These are phyloP conservation scores for Actinia equina DNA, from an alignment of 64 coral and sea anemone genomes.

Conservation along the genomic window DNA sequence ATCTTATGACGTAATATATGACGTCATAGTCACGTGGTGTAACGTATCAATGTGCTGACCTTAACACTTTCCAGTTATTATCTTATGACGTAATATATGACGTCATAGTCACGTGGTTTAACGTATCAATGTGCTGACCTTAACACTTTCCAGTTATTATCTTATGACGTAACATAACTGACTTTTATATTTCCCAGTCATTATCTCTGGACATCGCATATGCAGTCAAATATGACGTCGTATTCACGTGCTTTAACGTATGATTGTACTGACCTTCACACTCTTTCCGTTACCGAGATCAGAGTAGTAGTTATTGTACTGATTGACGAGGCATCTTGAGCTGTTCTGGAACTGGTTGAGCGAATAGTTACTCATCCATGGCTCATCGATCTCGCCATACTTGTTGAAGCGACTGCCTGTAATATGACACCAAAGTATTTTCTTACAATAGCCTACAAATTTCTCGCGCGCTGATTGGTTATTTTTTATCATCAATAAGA, in stretches of 20 bases:
- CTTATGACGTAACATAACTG: not conserved
- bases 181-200: too few species aligned
- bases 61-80: too few species aligned
- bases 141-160: too few species aligned
- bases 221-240: not conserved
- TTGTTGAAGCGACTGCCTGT: slow-evolving; percentile 69
- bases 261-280: not conserved
- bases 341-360: slow-evolving; percentile 45
- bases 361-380: slow-evolving; percentile 55
- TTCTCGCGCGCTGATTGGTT: too few species aligned
- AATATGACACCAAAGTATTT: not conserved
- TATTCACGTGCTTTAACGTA: not conserved
- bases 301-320: slow-evolving; percentile 38
- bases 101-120: not conserved
- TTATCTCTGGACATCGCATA: not conserved
- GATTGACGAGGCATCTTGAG: slow-evolving; percentile 68
- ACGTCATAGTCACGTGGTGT: not conserved
- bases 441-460: not conserved
- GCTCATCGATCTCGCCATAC: slow-evolving; percentile 41
- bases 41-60: not conserved
- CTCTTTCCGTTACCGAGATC: not conserved
- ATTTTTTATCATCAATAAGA: too few species aligned
- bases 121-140: not conserved
- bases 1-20: too few species aligned
- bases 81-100: not conserved